These are phyloP conservation scores for Serrognathus titanus DNA, from an alignment of 2,888 invertebrate species.

Conservation along the genomic window DNA sequence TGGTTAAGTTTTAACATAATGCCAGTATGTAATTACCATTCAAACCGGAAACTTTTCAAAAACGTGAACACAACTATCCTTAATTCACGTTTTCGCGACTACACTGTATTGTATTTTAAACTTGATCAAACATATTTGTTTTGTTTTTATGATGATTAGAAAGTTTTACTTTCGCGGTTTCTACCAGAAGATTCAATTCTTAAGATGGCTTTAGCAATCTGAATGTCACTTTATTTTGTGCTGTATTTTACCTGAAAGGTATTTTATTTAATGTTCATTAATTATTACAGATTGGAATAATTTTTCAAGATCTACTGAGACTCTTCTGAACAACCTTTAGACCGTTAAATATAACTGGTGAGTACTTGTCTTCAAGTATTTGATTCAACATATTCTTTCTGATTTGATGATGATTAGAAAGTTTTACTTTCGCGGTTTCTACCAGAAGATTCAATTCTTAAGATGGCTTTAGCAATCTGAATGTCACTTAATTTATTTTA, in stretches of 20 bases:
- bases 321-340: background rate
- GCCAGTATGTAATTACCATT: too few relatives aligned
- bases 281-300: background rate
- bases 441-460: too few relatives aligned
- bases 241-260: background rate
- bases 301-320: too few relatives aligned
- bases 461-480: too few relatives aligned
- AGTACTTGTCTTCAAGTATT: background rate
- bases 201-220: constrained; percentile 26
- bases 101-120: background rate
- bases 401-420: constrained; percentile 52
- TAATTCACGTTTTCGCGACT: too few relatives aligned
- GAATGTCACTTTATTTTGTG: background rate
- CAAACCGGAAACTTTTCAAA: too few relatives aligned
- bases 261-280: background rate
- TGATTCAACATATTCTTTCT: too few relatives aligned
- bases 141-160: constrained; percentile 50
- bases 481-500: too few relatives aligned
- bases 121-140: background rate
- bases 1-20: too few relatives aligned
- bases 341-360: background rate
- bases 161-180: constrained; percentile 63
- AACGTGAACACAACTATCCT: too few relatives aligned
- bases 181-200: constrained; percentile 56
- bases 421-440: too few relatives aligned